Evolutionary conservation across 30 jellyfish, hydroid and myxozoan species (phyloP).

Genomic region (Nemopilema nomurai): DNA sequence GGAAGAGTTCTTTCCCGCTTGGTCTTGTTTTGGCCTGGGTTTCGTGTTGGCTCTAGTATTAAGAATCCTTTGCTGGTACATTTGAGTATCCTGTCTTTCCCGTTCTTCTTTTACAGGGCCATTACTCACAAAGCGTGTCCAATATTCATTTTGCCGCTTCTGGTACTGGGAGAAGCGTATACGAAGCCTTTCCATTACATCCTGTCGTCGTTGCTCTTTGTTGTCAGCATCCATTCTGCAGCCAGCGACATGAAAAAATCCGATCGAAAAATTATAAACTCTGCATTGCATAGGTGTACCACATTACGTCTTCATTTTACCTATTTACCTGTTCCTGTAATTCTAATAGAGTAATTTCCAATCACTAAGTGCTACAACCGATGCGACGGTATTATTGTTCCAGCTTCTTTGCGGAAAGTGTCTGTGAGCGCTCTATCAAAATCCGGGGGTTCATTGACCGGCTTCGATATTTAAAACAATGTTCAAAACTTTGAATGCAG

Average conservation of each 20-base stretch:
- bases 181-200: conserved; percentile 80
- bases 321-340: conserved; percentile 40
- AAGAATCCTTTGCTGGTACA: conserved; percentile 75
- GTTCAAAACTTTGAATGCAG: neutral
- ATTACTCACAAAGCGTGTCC: conserved; percentile 62
- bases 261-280: conserved; percentile 17
- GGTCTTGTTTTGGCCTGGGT: conserved; percentile 69
- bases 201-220: conserved; percentile 88
- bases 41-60: conserved; percentile 67
- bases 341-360: conserved; percentile 39
- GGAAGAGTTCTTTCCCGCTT: conserved; percentile 52
- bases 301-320: conserved; percentile 18
- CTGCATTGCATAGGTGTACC: conserved; percentile 19
- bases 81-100: conserved; percentile 80
- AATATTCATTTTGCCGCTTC: conserved; percentile 66
- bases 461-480: neutral
- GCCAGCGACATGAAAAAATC: conserved; percentile 62
- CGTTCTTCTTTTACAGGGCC: conserved; percentile 76
- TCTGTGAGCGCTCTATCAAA: conserved; percentile 36
- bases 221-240: conserved; percentile 79
- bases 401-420: conserved; percentile 81
- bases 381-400: conserved; percentile 62
- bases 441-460: conserved; percentile 39
- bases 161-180: conserved; percentile 85
- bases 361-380: conserved; percentile 65